Evolutionary conservation across 2,888 invertebrate genomes (phyloP).

Genomic region (Stegophylla sp.): DNA sequence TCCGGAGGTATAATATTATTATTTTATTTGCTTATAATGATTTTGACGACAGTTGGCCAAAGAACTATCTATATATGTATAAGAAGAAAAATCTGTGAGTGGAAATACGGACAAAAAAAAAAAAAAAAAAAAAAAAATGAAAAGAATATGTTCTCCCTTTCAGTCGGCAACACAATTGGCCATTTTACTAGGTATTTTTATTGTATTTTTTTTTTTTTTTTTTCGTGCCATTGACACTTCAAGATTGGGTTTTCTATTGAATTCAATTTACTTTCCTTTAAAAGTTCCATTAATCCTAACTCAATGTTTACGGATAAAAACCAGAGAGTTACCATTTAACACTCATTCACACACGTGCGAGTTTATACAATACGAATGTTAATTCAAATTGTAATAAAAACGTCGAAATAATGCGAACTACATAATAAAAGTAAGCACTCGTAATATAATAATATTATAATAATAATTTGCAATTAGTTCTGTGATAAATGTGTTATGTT

Average conservation of each 20-base stretch:
- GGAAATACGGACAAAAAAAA: not conserved
- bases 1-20: not conserved
- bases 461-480: not conserved
- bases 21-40: too few relatives aligned
- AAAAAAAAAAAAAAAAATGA: not conserved
- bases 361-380: not conserved
- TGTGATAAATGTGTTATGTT: too few relatives aligned
- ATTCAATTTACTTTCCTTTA: not conserved
- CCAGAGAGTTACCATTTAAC: not conserved
- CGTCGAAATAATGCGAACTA: too few relatives aligned
- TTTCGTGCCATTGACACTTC: conserved; percentile 10
- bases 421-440: not conserved
- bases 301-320: not conserved
- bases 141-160: not conserved
- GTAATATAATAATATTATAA: not conserved
- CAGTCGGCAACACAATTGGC: not conserved
- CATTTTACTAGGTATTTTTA: not conserved
- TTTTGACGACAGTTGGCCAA: not conserved
- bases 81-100: too few relatives aligned
- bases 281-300: conserved; percentile 5
- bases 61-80: conserved; percentile 7
- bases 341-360: too few relatives aligned
- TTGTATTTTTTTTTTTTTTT: too few relatives aligned
- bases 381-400: not conserved
- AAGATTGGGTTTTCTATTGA: conserved; percentile 6